Evolutionary conservation across 2,113 vertebrate species (phyloP).

Genomic region (Nyctibius bracteatus): DNA sequence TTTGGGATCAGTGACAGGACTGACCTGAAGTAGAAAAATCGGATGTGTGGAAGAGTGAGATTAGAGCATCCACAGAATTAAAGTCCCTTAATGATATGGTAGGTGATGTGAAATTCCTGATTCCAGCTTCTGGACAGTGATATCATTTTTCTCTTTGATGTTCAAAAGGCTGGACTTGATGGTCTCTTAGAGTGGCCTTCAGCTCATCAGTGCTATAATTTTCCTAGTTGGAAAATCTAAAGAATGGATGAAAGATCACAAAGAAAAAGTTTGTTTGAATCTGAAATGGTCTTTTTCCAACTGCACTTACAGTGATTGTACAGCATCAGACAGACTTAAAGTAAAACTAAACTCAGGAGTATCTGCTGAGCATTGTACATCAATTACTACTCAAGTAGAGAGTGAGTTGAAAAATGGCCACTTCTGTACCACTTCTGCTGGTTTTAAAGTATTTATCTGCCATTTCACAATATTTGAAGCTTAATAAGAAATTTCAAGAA

Average conservation of each 20-base stretch:
- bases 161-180: not conserved
- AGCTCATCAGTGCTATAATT: not conserved
- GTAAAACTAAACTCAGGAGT: not conserved
- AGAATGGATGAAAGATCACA: not conserved
- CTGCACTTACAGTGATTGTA: not conserved
- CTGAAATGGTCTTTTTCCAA: not conserved
- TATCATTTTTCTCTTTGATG: not conserved
- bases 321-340: not conserved
- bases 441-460: slow-evolving; percentile 4
- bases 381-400: not conserved
- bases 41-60: not conserved
- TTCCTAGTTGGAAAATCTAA: not conserved
- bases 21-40: not conserved
- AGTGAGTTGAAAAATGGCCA: not conserved
- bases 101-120: not conserved
- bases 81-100: not conserved
- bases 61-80: not conserved
- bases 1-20: not conserved
- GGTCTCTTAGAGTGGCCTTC: not conserved
- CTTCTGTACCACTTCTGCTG: not conserved
- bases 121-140: not conserved
- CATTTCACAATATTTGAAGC: not conserved
- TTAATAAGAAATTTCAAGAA: not conserved
- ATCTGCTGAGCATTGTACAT: not conserved
- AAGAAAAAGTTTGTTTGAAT: not conserved